These are phyloP conservation scores for Danio jaintianensis DNA, from an alignment of 2,797 vertebrate genomes.

Conservation along the genomic window DNA sequence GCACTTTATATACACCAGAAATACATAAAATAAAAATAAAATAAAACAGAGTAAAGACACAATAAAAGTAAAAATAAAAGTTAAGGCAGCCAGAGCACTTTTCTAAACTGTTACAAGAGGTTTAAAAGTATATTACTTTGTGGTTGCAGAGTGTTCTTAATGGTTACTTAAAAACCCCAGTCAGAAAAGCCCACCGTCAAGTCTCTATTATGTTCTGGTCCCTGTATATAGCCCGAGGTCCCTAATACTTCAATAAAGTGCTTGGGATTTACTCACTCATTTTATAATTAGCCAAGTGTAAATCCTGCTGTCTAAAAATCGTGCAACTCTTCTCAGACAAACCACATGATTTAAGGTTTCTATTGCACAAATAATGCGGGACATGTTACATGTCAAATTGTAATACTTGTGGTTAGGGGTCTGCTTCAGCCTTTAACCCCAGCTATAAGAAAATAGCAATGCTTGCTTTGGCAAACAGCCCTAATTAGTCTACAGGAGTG, in stretches of 20 bases:
- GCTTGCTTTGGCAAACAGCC: conserved; percentile 5
- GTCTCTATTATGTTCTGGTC: not conserved
- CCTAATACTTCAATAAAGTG: not conserved
- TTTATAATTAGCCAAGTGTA: not conserved
- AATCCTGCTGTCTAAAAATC: not conserved
- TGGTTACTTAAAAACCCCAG: not conserved
- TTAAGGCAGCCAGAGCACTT: not conserved
- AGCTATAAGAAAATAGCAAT: not conserved
- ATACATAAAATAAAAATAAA: not conserved
- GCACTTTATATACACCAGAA: conserved; percentile 11
- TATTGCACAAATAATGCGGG: not conserved
- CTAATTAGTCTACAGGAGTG: not conserved
- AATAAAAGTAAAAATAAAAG: no score
- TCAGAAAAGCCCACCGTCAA: not conserved
- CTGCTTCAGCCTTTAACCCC: conserved; percentile 10
- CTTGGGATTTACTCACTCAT: not conserved
- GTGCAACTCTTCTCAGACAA: not conserved
- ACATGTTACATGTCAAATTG: not conserved
- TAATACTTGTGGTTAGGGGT: not conserved
- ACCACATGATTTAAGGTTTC: not conserved
- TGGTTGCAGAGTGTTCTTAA: conserved; percentile 2
- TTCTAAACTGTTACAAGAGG: not conserved
- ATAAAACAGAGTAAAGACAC: no score
- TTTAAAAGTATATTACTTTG: not conserved
- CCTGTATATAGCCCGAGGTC: not conserved